These are phyloP conservation scores for Gyrodactylus salaris DNA, from an alignment of 1,140 invertebrate genomes.

Conservation along the genomic window DNA sequence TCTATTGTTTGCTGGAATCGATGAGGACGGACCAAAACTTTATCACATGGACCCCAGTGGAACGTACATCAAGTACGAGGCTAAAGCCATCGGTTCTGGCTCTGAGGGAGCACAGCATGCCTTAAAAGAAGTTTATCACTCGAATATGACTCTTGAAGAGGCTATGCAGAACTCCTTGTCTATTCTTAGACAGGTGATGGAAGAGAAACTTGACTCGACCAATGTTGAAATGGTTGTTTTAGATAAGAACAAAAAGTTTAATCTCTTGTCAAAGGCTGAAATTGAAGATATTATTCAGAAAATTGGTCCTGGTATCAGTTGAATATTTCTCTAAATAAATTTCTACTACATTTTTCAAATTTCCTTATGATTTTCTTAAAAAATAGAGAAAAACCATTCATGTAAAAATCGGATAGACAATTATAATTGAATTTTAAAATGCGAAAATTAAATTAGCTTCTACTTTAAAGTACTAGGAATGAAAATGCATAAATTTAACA, in stretches of 20 bases:
- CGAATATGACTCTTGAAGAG: constrained; percentile 71
- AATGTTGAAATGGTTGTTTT: constrained; percentile 55
- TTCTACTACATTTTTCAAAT: too few relatives aligned
- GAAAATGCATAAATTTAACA: too few relatives aligned
- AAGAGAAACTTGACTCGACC: constrained; percentile 77
- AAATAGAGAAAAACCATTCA: too few relatives aligned
- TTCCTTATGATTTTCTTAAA: too few relatives aligned
- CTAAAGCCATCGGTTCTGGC: constrained; percentile 93
- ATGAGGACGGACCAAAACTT: constrained; percentile 26
- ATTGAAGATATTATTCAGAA: not conserved
- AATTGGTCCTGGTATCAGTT: too few relatives aligned
- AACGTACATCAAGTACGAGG: constrained; percentile 82
- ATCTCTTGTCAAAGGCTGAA: constrained; percentile 3
- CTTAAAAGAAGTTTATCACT: constrained; percentile 48
- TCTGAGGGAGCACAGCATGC: constrained; percentile 94
- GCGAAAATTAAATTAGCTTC: too few relatives aligned
- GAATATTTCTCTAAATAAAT: too few relatives aligned
- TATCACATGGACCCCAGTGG: constrained; percentile 88
- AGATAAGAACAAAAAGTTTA: not conserved
- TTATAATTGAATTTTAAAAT: too few relatives aligned
- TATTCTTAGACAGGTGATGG: constrained; percentile 97
- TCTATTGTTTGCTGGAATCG: constrained; percentile 28
- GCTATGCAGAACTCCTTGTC: constrained; percentile 58
- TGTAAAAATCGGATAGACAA: too few relatives aligned
- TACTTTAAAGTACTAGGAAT: too few relatives aligned